Percentiles rank a stretch among this genome's conserved stretches.
Evolutionary conservation across 2,797 vertebrate genomes (phyloP).

Genomic region (Pipistrellus nathusii): DNA sequence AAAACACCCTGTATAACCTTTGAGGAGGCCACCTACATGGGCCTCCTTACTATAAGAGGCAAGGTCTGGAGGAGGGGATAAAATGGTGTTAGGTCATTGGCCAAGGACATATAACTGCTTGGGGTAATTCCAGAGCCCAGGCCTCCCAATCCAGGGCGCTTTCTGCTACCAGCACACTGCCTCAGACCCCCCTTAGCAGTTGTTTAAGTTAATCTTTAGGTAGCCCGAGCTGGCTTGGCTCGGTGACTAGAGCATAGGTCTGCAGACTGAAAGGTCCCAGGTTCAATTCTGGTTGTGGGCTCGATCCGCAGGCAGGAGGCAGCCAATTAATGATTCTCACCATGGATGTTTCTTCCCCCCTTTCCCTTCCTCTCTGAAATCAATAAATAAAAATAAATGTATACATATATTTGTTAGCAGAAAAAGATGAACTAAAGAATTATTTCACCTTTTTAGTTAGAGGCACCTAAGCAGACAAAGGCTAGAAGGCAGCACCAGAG

Average conservation of each 20-base stretch:
- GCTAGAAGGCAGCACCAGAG: background rate
- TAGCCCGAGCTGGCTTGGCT: background rate
- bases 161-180: background rate
- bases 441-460: background rate
- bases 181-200: background rate
- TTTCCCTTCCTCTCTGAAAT: background rate
- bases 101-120: background rate
- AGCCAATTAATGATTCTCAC: background rate
- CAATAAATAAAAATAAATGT: background rate
- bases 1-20: background rate
- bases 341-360: background rate
- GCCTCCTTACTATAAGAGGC: background rate
- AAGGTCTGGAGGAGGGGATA: background rate
- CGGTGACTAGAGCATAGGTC: background rate
- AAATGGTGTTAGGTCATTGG: background rate
- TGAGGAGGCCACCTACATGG: background rate
- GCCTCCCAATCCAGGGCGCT: background rate
- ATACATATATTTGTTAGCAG: background rate
- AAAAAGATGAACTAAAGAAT: background rate
- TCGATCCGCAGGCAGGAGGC: background rate
- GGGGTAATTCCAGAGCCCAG: background rate
- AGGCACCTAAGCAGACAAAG: background rate
- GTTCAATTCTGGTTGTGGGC: background rate
- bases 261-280: background rate
- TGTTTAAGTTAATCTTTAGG: background rate